Evolutionary conservation across 64 coral and sea anemone species (phyloP), one percentile per base, ranked within the genome.

Genomic region (Montipora foliosa): DNA sequence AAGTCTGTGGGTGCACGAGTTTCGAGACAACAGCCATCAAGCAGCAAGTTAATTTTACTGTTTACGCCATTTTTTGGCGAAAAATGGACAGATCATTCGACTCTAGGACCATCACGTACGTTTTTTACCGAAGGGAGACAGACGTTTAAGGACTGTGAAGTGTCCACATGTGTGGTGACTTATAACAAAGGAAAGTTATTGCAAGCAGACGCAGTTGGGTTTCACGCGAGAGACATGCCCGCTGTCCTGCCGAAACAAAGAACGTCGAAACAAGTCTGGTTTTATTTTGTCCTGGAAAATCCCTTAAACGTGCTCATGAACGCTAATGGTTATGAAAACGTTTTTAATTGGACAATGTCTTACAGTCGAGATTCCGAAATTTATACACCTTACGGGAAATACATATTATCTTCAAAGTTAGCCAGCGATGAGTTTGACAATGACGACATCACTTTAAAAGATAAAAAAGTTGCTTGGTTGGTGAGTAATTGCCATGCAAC

Each of bases 301-400:
- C 94, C 94, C 5, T 12, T 61, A 51, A 85, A 81, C 52, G 67
- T 72, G 22, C 5, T 55, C 14, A 51, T 57, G 47, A 22, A 57
- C 9, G 45, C 14, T 5, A 3, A 72, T 58, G 72, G 48, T 15
- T 91, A 81, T 49, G 67, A 44, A 1, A 50, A 53, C 4, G 25
- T 91, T 46, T 95, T 95, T 87, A 91, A 95, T 51, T 95, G 94
- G 94, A 95, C 94, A 9, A 95, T 95, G 94, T 79, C 94, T 2
- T 95, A 95, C 52, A 58, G 81, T 49, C 80, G 74, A 8, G 75
- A 86, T 3, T 95, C 94, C 0, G 94, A 95, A 10, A 73, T 95
- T 25, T 79, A 78, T 47, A 64, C 76, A 21, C 94, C 94, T 0
- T 91, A 95, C 47, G 94, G 94, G 12, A 79, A 74, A 51, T 95